Evolutionary conservation across 92 coral and sea anemone species (phyloP).

Genomic region (Actinostola sp.): DNA sequence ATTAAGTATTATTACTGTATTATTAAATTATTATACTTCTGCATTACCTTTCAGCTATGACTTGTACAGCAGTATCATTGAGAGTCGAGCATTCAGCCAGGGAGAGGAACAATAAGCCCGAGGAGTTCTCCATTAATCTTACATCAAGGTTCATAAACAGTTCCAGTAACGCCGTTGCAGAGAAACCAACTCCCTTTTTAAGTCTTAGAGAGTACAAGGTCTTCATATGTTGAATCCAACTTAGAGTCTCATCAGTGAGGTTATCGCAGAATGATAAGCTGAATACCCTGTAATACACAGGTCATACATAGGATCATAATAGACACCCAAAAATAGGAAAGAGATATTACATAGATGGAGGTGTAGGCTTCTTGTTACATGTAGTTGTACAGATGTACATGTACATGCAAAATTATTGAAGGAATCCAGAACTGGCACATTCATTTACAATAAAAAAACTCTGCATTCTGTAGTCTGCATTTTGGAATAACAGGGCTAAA

Average conservation of each 20-base stretch:
- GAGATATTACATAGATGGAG: no score
- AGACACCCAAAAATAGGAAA: no score
- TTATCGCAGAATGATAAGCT: conserved; percentile 88
- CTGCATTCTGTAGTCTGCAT: no score
- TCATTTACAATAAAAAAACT: no score
- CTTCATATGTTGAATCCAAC: conserved; percentile 65
- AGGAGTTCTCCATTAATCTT: conserved; percentile 41
- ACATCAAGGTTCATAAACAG: conserved; percentile 72
- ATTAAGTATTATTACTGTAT: no score
- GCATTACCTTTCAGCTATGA: conserved; percentile 76
- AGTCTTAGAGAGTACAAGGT: conserved; percentile 62
- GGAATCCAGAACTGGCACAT: no score
- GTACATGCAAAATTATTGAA: no score
- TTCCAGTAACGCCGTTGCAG: conserved; percentile 61
- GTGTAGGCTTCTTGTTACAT: no score
- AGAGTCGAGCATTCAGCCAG: conserved; percentile 81
- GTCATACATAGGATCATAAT: neutral
- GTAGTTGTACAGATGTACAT: no score
- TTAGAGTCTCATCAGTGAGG: conserved; percentile 74
- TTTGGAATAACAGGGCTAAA: no score
- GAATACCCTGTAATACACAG: conserved; percentile 58
- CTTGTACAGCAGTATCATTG: conserved; percentile 66
- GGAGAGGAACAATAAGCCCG: conserved; percentile 68
- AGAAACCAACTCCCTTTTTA: conserved; percentile 81
- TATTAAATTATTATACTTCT: neutral